Evolutionary conservation across 2,797 vertebrate genomes (phyloP).

Genomic region (Margarornis squamiger): DNA sequence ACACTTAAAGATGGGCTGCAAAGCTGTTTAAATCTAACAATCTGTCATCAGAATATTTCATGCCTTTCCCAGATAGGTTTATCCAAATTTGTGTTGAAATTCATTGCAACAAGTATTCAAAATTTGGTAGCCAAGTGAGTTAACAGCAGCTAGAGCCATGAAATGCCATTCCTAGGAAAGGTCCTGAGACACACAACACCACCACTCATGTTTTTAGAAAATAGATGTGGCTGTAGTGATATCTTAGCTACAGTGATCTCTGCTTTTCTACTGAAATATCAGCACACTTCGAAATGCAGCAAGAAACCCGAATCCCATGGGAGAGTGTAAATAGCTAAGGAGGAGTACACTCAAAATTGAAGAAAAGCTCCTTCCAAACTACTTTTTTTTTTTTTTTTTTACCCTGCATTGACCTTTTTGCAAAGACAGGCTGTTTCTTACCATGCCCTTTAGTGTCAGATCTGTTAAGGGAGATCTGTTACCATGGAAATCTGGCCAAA

Average conservation of each 20-base stretch:
- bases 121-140: neutral
- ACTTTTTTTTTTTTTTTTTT: neutral
- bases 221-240: neutral
- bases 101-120: neutral
- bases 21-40: neutral
- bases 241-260: neutral
- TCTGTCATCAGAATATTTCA: neutral
- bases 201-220: neutral
- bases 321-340: slow-evolving; percentile 22
- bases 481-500: slow-evolving; percentile 98
- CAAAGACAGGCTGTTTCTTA: slow-evolving; percentile 80
- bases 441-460: slow-evolving; percentile 92
- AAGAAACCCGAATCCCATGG: slow-evolving; percentile 10
- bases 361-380: slow-evolving; percentile 30
- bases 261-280: slow-evolving; percentile 20
- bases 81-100: neutral
- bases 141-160: neutral
- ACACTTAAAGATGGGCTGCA: neutral
- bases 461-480: slow-evolving; percentile 96
- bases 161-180: neutral
- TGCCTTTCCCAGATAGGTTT: neutral
- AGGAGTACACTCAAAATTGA: slow-evolving; percentile 1
- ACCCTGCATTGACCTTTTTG: slow-evolving; percentile 61
- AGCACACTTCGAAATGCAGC: slow-evolving; percentile 10
- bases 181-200: neutral